Percentiles rank a stretch among this genome's conserved stretches.
phyloP scores from a whole-genome alignment of 2,797 vertebrate genomes.

The Amphiprion clarkii region DNA sequence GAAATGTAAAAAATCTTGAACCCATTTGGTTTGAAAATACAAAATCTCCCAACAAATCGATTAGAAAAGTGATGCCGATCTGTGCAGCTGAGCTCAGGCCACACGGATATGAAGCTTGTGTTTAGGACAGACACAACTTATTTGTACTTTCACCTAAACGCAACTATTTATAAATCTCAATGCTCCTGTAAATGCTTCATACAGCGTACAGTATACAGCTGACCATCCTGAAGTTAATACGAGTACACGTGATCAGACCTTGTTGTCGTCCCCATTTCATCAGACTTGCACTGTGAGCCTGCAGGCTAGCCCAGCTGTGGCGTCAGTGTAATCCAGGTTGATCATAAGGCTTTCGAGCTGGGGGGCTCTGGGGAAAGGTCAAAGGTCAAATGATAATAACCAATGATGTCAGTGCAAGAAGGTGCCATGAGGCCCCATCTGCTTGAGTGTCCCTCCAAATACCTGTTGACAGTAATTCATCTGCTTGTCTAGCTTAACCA shows the following conservation, averaged over 20 bases:
- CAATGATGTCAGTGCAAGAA: slow-evolving; percentile 54
- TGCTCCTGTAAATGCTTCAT: too few species aligned
- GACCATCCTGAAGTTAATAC: too few species aligned
- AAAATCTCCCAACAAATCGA: too few species aligned
- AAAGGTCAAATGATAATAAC: slow-evolving; percentile 59
- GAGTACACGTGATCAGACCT: slow-evolving; percentile 3
- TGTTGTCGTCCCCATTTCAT: background rate
- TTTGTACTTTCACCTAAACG: too few species aligned
- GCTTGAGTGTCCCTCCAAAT: slow-evolving; percentile 13
- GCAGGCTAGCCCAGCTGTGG: slow-evolving; percentile 2
- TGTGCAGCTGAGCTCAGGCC: too few species aligned
- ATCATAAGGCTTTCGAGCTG: slow-evolving; percentile 6
- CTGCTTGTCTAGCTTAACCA: slow-evolving; percentile 1
- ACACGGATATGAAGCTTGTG: too few species aligned
- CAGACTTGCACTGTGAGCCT: background rate
- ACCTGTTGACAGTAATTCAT: slow-evolving; percentile 27
- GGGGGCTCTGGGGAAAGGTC: slow-evolving; percentile 27
- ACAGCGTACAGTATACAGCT: too few species aligned
- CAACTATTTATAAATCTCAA: too few species aligned
- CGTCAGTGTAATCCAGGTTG: background rate
- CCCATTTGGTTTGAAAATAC: too few species aligned
- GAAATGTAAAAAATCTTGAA: too few species aligned
- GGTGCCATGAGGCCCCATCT: slow-evolving; percentile 50
- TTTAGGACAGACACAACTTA: too few species aligned
- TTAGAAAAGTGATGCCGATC: too few species aligned